These are phyloP conservation scores for Microcebus lehilahytsara DNA, from an alignment of 2,113 vertebrate genomes.

Conservation along the genomic window DNA sequence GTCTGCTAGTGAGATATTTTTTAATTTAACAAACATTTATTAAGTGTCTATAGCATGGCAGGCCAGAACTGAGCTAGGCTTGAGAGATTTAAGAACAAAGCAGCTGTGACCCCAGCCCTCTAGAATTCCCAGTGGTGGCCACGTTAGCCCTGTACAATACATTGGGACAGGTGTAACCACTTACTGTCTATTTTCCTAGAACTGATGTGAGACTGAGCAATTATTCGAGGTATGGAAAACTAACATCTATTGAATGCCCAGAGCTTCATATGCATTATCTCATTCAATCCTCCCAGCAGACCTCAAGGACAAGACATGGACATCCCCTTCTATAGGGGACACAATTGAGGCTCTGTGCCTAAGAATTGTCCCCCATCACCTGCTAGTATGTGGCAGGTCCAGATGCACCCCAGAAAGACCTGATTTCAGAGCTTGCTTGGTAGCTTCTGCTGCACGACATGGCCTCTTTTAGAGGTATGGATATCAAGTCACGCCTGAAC, in stretches of 20 bases:
- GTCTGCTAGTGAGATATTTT: neutral
- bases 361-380: neutral
- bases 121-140: neutral
- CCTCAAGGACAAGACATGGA: neutral
- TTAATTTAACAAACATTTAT: conserved; percentile 24
- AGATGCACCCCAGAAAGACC: neutral
- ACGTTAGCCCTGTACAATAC: neutral
- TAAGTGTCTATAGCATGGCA: neutral
- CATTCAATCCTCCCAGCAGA: neutral
- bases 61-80: neutral
- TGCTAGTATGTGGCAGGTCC: neutral
- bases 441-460: neutral
- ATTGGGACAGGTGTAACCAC: neutral
- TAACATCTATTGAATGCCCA: neutral
- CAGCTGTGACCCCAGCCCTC: neutral
- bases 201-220: neutral
- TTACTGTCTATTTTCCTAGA: neutral
- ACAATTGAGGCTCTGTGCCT: neutral
- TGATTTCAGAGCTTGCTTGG: neutral
- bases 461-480: neutral
- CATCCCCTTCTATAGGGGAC: neutral
- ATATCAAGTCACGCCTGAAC: neutral
- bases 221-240: neutral
- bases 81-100: neutral
- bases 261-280: neutral